phyloP scores from a whole-genome alignment of 2,113 vertebrate genomes.

The Lepus americanus region DNA sequence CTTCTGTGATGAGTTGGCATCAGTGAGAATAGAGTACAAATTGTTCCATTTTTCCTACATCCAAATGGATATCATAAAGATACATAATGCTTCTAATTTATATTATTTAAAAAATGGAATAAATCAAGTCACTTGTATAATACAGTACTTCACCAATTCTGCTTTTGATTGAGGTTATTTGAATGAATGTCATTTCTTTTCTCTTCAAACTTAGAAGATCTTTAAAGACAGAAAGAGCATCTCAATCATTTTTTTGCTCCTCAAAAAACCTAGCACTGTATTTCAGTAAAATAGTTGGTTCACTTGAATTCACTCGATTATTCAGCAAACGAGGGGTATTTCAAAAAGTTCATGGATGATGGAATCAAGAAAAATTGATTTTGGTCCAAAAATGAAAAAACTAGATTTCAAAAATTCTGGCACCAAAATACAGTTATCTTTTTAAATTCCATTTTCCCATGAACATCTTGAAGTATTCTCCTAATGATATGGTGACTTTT shows the following conservation, averaged over 20 bases:
- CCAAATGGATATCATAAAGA: slow-evolving; percentile 30
- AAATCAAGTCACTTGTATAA: slow-evolving; percentile 48
- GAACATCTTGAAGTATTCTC: too few relatives aligned
- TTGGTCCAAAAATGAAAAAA: too few relatives aligned
- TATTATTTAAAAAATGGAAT: slow-evolving; percentile 60
- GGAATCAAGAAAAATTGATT: too few relatives aligned
- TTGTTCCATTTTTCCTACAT: slow-evolving; percentile 11
- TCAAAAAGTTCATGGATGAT: too few relatives aligned
- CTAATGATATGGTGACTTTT: slow-evolving; percentile 14
- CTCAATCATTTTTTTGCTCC: slow-evolving; percentile 28
- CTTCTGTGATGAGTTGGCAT: slow-evolving; percentile 39
- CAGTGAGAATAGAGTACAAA: background rate
- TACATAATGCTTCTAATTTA: slow-evolving; percentile 34
- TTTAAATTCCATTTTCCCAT: too few relatives aligned
- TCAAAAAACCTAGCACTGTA: background rate
- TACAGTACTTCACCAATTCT: background rate
- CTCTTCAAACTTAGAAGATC: slow-evolving; percentile 10
- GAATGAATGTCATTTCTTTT: slow-evolving; percentile 19
- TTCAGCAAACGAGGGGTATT: background rate
- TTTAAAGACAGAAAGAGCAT: slow-evolving; percentile 20
- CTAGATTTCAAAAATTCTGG: too few relatives aligned
- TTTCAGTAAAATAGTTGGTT: background rate
- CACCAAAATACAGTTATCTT: too few relatives aligned
- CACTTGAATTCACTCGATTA: background rate
- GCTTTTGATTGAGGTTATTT: slow-evolving; percentile 22